These are phyloP conservation scores for Pelusios castaneus DNA, from an alignment of 2,113 vertebrate genomes.

Conservation along the genomic window DNA sequence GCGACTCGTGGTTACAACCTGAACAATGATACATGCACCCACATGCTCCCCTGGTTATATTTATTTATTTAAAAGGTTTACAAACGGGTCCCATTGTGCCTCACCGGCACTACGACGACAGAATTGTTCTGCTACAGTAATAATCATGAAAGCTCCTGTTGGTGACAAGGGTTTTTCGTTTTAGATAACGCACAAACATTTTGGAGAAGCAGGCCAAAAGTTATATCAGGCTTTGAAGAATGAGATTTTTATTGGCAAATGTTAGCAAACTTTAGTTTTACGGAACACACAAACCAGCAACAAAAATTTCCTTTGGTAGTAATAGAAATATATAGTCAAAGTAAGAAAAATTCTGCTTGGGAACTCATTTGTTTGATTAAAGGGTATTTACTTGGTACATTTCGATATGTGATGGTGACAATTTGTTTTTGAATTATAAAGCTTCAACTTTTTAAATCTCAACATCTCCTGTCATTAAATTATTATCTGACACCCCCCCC, in stretches of 20 bases:
- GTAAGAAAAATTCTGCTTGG: neutral
- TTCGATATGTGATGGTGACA: neutral
- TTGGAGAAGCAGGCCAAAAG: rapidly evolving
- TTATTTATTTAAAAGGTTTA: neutral
- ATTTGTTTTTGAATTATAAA: neutral
- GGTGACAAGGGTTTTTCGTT: neutral
- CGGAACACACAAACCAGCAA: neutral
- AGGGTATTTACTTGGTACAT: neutral
- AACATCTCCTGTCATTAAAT: neutral
- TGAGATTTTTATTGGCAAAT: neutral
- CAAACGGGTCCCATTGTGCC: neutral
- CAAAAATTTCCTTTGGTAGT: neutral
- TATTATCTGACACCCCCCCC: neutral
- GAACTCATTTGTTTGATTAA: neutral
- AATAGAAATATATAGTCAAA: neutral
- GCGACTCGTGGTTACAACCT: neutral
- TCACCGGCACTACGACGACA: neutral
- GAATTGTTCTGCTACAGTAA: neutral
- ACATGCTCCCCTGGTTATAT: rapidly evolving
- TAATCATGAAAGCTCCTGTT: neutral
- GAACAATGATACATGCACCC: neutral
- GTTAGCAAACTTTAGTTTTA: neutral
- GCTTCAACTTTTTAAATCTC: neutral
- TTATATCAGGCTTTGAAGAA: neutral
- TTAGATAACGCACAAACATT: neutral